phyloP scores from a whole-genome alignment of 2,888 invertebrate species.

The Molorchus minor region DNA sequence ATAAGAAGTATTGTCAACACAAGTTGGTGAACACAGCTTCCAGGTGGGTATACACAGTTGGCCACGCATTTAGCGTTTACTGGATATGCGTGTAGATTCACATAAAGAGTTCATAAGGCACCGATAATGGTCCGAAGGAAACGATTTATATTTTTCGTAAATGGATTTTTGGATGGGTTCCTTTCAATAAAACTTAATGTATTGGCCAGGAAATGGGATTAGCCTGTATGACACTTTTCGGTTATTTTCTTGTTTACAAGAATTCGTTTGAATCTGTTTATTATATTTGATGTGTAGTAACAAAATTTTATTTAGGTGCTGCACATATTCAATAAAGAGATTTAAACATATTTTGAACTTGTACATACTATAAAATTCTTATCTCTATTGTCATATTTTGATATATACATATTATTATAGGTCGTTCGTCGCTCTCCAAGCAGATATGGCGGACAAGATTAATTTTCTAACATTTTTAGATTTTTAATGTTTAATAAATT shows the following conservation, averaged over 20 bases:
- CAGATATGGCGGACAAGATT: no score
- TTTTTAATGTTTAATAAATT: no score
- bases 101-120: slow-evolving; percentile 37
- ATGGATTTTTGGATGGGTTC: slow-evolving; percentile 24
- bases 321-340: no score
- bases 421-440: no score
- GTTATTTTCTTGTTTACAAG: background rate
- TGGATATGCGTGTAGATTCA: slow-evolving; percentile 43
- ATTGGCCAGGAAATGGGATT: slow-evolving; percentile 24
- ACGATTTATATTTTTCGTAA: slow-evolving; percentile 22
- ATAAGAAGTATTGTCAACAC: slow-evolving; percentile 56
- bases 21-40: slow-evolving; percentile 45
- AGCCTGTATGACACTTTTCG: slow-evolving; percentile 8
- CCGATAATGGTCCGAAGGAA: slow-evolving; percentile 21
- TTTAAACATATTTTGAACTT: no score
- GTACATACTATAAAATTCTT: no score
- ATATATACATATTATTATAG: no score
- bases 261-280: no score
- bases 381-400: no score
- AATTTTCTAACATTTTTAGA: no score
- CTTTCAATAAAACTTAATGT: slow-evolving; percentile 19
- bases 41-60: slow-evolving; percentile 55
- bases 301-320: no score
- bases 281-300: no score
- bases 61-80: slow-evolving; percentile 46